phyloP scores from a whole-genome alignment of 2,113 vertebrate genomes.

The Hassar affinis region DNA sequence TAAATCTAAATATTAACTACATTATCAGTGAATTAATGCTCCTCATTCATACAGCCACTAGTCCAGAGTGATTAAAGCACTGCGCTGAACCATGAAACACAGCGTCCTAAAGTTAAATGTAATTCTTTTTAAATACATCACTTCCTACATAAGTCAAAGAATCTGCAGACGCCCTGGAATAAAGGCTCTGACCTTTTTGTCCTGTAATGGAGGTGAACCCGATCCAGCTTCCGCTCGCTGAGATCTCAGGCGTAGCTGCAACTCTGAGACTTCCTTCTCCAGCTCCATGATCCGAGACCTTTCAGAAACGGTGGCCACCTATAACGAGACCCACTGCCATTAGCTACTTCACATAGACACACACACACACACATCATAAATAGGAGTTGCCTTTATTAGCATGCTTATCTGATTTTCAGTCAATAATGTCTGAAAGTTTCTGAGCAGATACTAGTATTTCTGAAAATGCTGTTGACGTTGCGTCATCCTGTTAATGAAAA shows the following conservation, averaged over 20 bases:
- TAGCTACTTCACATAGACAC: background rate
- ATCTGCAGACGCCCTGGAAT: background rate
- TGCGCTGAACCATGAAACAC: background rate
- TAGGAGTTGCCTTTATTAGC: background rate
- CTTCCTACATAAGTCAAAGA: background rate
- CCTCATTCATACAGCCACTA: background rate
- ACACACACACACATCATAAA: background rate
- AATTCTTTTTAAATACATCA: background rate
- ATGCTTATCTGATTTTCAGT: slow-evolving; percentile 4
- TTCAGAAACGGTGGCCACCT: slow-evolving; percentile 95
- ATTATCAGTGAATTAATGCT: background rate
- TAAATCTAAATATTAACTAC: background rate
- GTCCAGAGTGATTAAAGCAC: background rate
- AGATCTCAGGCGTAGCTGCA: slow-evolving; percentile 80
- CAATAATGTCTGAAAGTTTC: background rate
- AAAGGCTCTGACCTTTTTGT: slow-evolving; percentile 65
- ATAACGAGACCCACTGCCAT: slow-evolving; percentile 1
- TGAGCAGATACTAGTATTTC: slow-evolving; percentile 3
- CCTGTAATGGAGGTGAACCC: slow-evolving; percentile 67
- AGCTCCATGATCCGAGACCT: slow-evolving; percentile 97
- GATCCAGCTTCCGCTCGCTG: slow-evolving; percentile 71
- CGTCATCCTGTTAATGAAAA: background rate
- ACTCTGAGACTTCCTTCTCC: slow-evolving; percentile 85
- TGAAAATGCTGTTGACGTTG: background rate
- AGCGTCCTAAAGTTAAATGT: background rate